These are phyloP conservation scores for Magallana nippona DNA, from an alignment of 2,888 invertebrate species.

Conservation along the genomic window DNA sequence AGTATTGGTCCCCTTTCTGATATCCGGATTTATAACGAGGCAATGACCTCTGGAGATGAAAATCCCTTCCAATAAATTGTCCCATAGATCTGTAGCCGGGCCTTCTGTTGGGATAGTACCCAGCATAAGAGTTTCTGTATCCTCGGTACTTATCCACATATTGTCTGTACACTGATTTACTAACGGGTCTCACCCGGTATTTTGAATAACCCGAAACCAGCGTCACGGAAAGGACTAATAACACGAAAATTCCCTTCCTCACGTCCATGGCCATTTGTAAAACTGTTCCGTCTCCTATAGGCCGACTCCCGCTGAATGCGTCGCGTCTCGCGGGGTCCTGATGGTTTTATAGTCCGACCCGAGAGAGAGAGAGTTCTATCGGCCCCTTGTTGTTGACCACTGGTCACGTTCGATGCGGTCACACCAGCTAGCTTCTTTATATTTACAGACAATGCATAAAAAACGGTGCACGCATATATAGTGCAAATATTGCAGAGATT, in stretches of 20 bases:
- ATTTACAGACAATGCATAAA: no score
- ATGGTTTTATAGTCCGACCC: constrained; percentile 1
- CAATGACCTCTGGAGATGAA: constrained; percentile 10
- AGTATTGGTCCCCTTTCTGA: not conserved
- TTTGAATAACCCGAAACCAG: constrained; percentile 18
- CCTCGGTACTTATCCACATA: constrained; percentile 3
- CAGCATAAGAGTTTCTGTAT: not conserved
- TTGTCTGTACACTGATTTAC: not conserved
- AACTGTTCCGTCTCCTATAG: not conserved
- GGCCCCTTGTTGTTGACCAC: not conserved
- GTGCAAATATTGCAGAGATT: no score
- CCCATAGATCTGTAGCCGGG: not conserved
- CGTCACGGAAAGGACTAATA: not conserved
- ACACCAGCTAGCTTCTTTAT: no score
- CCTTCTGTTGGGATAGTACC: not conserved
- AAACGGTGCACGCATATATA: no score
- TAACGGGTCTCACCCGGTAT: not conserved
- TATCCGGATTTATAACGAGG: constrained; percentile 5
- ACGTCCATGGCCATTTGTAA: not conserved
- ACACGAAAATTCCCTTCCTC: not conserved
- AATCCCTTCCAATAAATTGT: constrained; percentile 1
- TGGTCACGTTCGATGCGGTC: not conserved
- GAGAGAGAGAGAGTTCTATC: not conserved
- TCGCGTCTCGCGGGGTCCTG: not conserved
- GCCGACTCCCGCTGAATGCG: not conserved